These are phyloP conservation scores for Euplagia quadripunctaria DNA, from an alignment of 2,888 invertebrate species.

Conservation along the genomic window DNA sequence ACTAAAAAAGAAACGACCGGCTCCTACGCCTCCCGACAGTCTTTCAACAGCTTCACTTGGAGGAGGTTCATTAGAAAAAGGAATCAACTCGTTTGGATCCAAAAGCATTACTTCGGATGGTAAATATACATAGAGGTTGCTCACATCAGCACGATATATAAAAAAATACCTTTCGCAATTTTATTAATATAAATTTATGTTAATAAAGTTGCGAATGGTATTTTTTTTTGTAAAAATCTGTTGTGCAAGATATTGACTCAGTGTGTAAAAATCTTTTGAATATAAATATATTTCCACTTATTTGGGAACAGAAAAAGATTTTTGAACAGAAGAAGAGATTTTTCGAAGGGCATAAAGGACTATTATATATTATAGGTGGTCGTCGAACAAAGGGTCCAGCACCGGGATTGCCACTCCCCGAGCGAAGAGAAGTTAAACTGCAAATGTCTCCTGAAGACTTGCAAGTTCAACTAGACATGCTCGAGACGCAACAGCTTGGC, in stretches of 20 bases:
- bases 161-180: no score
- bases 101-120: constrained; percentile 63
- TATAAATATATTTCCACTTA: no score
- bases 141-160: no score
- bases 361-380: constrained; percentile 80
- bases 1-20: constrained; percentile 88
- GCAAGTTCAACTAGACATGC: constrained; percentile 90
- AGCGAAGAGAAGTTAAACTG: constrained; percentile 86
- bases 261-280: no score
- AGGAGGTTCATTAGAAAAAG: constrained; percentile 72
- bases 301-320: no score
- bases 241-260: no score
- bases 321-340: no score
- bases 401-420: constrained; percentile 92
- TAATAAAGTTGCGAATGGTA: no score
- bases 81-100: constrained; percentile 64
- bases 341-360: no score
- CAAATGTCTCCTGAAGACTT: constrained; percentile 89
- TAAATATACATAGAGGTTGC: constrained; percentile 25
- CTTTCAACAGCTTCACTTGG: constrained; percentile 71
- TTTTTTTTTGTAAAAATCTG: no score
- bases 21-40: constrained; percentile 89
- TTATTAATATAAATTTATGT: no score
- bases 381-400: constrained; percentile 94
- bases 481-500: constrained; percentile 95